Base-by-base conservation (phyloP, 2,797 vertebrate species). In the Acanthopagrus latus region DNA sequence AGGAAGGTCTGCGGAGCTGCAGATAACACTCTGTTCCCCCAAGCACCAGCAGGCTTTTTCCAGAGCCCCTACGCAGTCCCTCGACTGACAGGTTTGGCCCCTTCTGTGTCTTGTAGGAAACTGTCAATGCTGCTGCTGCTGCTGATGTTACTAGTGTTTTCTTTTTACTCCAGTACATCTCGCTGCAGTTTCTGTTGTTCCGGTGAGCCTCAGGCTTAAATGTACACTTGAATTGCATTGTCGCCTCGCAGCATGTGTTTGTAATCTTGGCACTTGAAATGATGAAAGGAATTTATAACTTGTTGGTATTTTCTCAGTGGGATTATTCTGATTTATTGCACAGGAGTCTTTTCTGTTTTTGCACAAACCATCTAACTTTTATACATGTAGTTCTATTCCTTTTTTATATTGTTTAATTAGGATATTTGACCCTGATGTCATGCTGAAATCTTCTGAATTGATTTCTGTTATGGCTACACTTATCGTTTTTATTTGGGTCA, bases 11-110 rank as follows among this genome's bases (percentile, higher is more conserved):
- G 92, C 63, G 71, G 79, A 74, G 84, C 80, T 80, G 80, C 82
- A 94, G 94, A 94, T 94, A 94, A 93, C 81, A 66, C 70, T n/a
- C 64, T 71, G 68, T 82, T 87, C 84, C 86, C 90, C 59, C 63
- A 55, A 88, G 85, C 86, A 83, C 64, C n/a, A 9, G 50, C 78
- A 65, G 83, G 88, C 87, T 76, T 82, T 82, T 86, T 81, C 78
- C 85, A 75, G 71, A 84, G 79, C 73, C 77, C 73, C 68, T 43
- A 5, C 43, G 11, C 78, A 54, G 64, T 70, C 58, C 72, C 75
- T 74, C 66, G 10, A 56, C 79, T 74, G 80, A 86, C 83, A 89
- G 88, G 82, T 86, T 76, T 66, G 86, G 64, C 63, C 69, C 66
- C 59, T 65, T 78, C 64, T 73, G 2, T 78, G 29, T 85, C 54